Conservation (phyloP, 2,888 invertebrate species). For the Paralinhomoeus sp. region DNA sequence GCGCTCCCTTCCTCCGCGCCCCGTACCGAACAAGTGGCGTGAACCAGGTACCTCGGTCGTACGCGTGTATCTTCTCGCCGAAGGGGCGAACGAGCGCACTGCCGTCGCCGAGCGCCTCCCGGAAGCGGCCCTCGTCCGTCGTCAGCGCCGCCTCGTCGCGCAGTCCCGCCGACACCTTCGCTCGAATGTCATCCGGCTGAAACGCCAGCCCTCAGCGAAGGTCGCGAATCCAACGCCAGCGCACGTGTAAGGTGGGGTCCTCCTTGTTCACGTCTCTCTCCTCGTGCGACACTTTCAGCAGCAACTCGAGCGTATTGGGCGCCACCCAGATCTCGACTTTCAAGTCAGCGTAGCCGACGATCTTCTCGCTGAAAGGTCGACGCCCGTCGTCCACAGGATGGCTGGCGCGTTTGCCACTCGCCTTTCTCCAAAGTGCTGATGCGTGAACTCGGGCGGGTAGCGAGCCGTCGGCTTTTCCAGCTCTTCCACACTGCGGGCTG, state of each 20-base stretch:
- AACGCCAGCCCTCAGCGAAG: too few species aligned
- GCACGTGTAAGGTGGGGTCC: too few species aligned
- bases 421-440: slow-evolving; percentile 73
- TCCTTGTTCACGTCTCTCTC: too few species aligned
- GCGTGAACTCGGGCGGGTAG: slow-evolving; percentile 64
- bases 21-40: too few species aligned
- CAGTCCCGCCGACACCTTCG: slow-evolving; percentile 9
- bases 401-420: slow-evolving; percentile 20
- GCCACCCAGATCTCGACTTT: too few species aligned
- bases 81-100: slow-evolving; percentile 45
- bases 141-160: slow-evolving; percentile 7
- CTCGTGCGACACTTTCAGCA: slow-evolving; percentile 40
- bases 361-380: slow-evolving; percentile 68
- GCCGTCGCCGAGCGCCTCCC: too few species aligned
- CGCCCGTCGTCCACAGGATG: too few species aligned
- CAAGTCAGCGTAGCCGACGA: too few species aligned
- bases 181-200: slow-evolving; percentile 15
- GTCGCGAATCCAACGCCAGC: too few species aligned
- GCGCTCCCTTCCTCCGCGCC: too few species aligned
- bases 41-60: slow-evolving; percentile 5
- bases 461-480: too few species aligned
- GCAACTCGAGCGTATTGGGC: slow-evolving; percentile 56
- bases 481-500: too few species aligned
- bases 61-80: slow-evolving; percentile 40
- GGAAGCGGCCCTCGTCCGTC: slow-evolving; percentile 5